These are phyloP conservation scores for Polypterus bichir DNA, from an alignment of 2,113 vertebrate species.

Conservation along the genomic window DNA sequence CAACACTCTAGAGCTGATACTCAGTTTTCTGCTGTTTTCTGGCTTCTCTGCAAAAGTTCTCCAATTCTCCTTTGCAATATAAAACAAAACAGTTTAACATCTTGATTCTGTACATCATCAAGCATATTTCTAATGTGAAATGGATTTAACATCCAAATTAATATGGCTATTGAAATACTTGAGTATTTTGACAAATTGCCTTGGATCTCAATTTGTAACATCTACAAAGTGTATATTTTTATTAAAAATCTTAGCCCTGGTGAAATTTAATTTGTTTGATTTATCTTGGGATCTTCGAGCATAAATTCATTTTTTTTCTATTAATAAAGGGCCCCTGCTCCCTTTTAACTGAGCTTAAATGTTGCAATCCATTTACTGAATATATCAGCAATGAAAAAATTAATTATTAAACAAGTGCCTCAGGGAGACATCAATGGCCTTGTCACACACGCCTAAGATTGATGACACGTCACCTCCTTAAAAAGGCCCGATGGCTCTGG, in stretches of 20 bases:
- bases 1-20: too few relatives aligned
- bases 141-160: slow-evolving; percentile 43
- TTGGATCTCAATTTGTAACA: slow-evolving; percentile 15
- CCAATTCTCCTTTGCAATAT: background rate
- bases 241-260: background rate
- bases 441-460: slow-evolving; percentile 42
- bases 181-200: slow-evolving; percentile 28
- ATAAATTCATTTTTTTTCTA: slow-evolving; percentile 44
- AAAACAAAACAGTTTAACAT: background rate
- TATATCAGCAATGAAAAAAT: slow-evolving; percentile 46
- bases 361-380: slow-evolving; percentile 56
- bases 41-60: too few relatives aligned
- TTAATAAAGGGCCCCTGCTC: slow-evolving; percentile 48
- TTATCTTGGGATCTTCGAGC: slow-evolving; percentile 33
- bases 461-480: slow-evolving; percentile 42
- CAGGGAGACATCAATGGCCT: slow-evolving; percentile 45
- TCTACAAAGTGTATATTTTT: slow-evolving; percentile 14
- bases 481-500: slow-evolving; percentile 27
- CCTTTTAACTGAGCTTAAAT: slow-evolving; percentile 46
- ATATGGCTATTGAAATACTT: slow-evolving; percentile 29
- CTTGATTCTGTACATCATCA: slow-evolving; percentile 29
- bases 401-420: slow-evolving; percentile 61
- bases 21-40: too few relatives aligned
- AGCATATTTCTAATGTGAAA: slow-evolving; percentile 21
- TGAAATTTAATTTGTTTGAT: slow-evolving; percentile 32